phyloP scores from a whole-genome alignment of 1,140 invertebrate species.

The Neodiprion virginianus region DNA sequence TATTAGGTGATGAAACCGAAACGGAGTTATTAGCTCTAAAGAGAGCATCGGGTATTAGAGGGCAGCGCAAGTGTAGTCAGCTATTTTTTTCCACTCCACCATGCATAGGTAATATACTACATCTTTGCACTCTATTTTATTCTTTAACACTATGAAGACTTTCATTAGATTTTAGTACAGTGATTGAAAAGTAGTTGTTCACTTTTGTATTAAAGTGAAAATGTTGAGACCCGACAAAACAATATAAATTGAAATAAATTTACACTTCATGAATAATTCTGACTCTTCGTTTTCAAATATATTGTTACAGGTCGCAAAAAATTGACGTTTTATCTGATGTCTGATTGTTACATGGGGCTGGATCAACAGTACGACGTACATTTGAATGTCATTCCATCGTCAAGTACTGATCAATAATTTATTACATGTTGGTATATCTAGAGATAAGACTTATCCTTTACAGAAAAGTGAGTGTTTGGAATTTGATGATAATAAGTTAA shows the following conservation, averaged over 20 bases:
- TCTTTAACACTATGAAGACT: constrained; percentile 12
- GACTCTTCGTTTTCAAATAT: too few relatives aligned
- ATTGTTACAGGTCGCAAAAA: constrained; percentile 71
- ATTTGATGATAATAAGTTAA: too few relatives aligned
- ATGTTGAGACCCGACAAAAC: too few relatives aligned
- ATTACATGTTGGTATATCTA: neutral
- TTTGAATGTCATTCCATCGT: constrained; percentile 62
- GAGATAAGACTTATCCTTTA: neutral
- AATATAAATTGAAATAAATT: too few relatives aligned
- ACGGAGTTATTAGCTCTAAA: constrained; percentile 89
- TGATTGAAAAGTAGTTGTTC: neutral
- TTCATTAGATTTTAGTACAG: constrained; percentile 19
- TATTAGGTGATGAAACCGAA: constrained; percentile 77
- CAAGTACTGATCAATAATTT: neutral
- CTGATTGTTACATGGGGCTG: constrained; percentile 92
- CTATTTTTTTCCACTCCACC: constrained; percentile 73
- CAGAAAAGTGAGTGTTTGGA: too few relatives aligned
- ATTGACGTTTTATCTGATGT: constrained; percentile 88
- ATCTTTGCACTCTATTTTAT: constrained; percentile 18
- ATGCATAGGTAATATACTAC: constrained; percentile 56
- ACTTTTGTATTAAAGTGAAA: neutral
- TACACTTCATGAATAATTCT: too few relatives aligned
- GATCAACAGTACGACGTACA: constrained; percentile 91
- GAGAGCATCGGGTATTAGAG: constrained; percentile 59
- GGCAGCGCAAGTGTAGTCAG: constrained; percentile 58